phyloP scores from a whole-genome alignment of 2,113 vertebrate genomes.

The Bubo scandiacus region DNA sequence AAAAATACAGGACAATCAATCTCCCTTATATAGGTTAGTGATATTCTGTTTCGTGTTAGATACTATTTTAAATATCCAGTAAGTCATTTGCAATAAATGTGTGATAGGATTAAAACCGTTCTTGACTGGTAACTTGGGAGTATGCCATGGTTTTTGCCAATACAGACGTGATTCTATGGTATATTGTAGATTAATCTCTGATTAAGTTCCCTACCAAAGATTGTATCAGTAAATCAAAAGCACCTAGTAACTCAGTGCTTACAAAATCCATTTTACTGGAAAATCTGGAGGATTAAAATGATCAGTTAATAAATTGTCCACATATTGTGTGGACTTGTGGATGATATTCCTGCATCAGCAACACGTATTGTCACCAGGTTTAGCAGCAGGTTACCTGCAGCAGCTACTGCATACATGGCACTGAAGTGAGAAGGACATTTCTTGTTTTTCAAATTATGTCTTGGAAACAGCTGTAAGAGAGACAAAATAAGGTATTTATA shows the following conservation, averaged over 20 bases:
- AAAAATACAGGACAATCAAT: background rate
- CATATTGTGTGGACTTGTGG: slow-evolving; percentile 13
- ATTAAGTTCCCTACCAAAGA: background rate
- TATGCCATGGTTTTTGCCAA: background rate
- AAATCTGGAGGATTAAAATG: slow-evolving; percentile 43
- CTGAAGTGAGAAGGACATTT: background rate
- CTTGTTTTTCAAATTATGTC: slow-evolving; percentile 27
- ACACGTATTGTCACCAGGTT: slow-evolving; percentile 4
- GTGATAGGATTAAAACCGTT: background rate
- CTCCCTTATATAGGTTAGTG: background rate
- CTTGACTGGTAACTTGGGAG: background rate
- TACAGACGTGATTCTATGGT: background rate
- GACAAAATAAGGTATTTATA: slow-evolving; percentile 3
- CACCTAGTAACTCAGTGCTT: slow-evolving; percentile 14
- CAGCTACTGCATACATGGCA: background rate
- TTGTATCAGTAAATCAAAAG: slow-evolving; percentile 4
- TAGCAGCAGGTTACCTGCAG: slow-evolving; percentile 31
- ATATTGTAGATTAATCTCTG: background rate
- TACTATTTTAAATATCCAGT: background rate
- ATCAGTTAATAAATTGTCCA: background rate
- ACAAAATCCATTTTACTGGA: background rate
- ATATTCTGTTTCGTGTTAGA: background rate
- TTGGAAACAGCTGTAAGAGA: slow-evolving; percentile 34
- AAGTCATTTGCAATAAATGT: background rate
- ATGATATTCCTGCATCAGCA: slow-evolving; percentile 38